Evolutionary conservation across 2,888 invertebrate genomes (phyloP), one percentile per base, ranked within the genome.

Genomic region (Lymantria monacha): DNA sequence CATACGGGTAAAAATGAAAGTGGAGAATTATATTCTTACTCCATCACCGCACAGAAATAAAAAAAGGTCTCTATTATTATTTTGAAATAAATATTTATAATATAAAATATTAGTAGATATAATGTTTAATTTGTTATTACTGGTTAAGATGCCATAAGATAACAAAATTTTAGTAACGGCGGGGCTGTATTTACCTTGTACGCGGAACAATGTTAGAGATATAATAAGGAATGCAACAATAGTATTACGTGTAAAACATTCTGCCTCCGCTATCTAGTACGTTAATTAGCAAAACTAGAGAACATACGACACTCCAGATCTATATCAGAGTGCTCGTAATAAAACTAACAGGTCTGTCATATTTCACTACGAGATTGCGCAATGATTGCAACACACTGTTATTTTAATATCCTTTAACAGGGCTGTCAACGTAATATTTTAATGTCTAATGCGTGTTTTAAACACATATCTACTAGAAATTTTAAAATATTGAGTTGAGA

Each of bases 241-340:
- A 58, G 51, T 60, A 53, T 48, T 46, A 57, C 30, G 49, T 48
- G 50, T 52, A 44, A 38, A 49, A 53, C 47, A 51, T 40, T 38
- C 10, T 60, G 43, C 30, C 57, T 74, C 69, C 60, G 55, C 54
- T 62, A 59, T 59, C 70, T 12, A 14, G 41, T 14, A 69, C 69
- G 69, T 78, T 82, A 76, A 78, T 83, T 79, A 78, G 66, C 69
- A 57, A 70, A 76, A 72, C 72, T 69, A 76, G 76, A 73, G 70
- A 70, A 69, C 70, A 70, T 60, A 75, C 65, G 63, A 66, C 62
- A 43, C 66, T 12, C 13, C 22, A 74, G 80, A 81, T 81, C 62
- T 70, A 63, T 71, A 82, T 82, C 82, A 62, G 57, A 57, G 44
- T 69, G 62, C 71, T 69, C 55, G 72, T 70, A 76, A 79, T 74